These are phyloP conservation scores for Coecobrya sp. DNA, from an alignment of 2,888 invertebrate genomes.

Conservation along the genomic window DNA sequence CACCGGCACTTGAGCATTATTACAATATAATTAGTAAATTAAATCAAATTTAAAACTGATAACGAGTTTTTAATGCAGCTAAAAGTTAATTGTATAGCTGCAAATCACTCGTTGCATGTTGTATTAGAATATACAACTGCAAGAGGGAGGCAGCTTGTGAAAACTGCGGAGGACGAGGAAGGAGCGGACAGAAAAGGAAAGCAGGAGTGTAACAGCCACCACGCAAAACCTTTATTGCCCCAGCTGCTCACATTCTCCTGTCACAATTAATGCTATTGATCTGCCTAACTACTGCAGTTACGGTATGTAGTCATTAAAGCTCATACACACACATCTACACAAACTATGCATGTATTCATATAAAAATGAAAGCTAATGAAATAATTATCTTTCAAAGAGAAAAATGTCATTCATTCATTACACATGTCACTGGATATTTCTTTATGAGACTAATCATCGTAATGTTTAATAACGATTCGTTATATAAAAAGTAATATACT, in stretches of 20 bases:
- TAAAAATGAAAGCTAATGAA: slow-evolving; percentile 20
- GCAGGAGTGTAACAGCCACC: slow-evolving; percentile 16
- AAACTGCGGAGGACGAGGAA: slow-evolving; percentile 6
- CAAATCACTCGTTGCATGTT: slow-evolving; percentile 79
- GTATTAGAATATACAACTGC: slow-evolving; percentile 77
- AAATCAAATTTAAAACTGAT: slow-evolving; percentile 8
- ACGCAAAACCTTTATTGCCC: slow-evolving; percentile 48
- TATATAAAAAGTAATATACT: no score
- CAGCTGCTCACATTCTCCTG: slow-evolving; percentile 31
- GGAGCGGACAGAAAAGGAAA: neutral
- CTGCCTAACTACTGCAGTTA: slow-evolving; percentile 22
- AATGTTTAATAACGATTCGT: no score
- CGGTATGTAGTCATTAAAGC: slow-evolving; percentile 35
- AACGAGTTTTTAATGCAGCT: slow-evolving; percentile 75
- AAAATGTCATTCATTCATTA: slow-evolving; percentile 57
- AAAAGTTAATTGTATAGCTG: slow-evolving; percentile 68
- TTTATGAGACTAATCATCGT: no score
- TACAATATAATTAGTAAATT: neutral
- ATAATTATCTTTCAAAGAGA: slow-evolving; percentile 40
- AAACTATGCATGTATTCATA: neutral
- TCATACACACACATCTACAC: neutral
- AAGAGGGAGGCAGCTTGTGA: slow-evolving; percentile 76
- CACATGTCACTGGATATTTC: no score
- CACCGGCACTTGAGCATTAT: slow-evolving; percentile 63
- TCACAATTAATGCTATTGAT: slow-evolving; percentile 45